These are phyloP conservation scores for Drosophila cognata DNA, from an alignment of 2,888 invertebrate species.

Conservation along the genomic window DNA sequence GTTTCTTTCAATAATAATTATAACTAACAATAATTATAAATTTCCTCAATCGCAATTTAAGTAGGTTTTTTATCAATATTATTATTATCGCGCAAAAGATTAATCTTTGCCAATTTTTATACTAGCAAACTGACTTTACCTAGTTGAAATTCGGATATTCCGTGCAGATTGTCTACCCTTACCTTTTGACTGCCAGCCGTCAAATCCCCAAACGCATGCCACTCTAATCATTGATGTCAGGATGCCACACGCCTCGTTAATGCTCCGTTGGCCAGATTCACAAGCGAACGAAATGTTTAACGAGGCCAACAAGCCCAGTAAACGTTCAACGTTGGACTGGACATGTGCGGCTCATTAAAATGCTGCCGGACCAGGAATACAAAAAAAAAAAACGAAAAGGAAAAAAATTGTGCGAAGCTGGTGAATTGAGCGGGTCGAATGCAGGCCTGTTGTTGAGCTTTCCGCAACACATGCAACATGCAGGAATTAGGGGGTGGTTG, in stretches of 20 bases:
- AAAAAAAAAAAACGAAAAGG: conserved; percentile 5
- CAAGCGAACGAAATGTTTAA: conserved; percentile 45
- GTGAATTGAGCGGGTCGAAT: conserved; percentile 42
- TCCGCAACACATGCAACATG: conserved; percentile 51
- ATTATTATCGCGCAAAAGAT: not conserved
- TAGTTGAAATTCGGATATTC: not conserved
- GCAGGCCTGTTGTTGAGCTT: conserved; percentile 27
- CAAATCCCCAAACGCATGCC: conserved; percentile 59
- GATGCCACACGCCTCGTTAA: conserved; percentile 68
- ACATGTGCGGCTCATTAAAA: conserved; percentile 80
- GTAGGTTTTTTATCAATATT: not conserved
- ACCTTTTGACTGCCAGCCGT: conserved; percentile 1
- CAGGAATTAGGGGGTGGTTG: conserved; percentile 35
- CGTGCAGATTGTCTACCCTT: not conserved
- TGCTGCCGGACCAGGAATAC: conserved; percentile 36
- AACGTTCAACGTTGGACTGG: conserved; percentile 26
- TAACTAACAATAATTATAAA: too few relatives aligned
- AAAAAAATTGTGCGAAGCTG: conserved; percentile 32
- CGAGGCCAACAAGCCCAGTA: conserved; percentile 50
- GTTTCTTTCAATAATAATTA: too few relatives aligned
- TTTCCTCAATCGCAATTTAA: too few relatives aligned
- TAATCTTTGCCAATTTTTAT: not conserved
- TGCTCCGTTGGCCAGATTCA: conserved; percentile 32
- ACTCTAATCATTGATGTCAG: conserved; percentile 66
- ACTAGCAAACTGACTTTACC: not conserved